Conservation (phyloP, 2,113 vertebrate genomes). For the Conger conger region DNA sequence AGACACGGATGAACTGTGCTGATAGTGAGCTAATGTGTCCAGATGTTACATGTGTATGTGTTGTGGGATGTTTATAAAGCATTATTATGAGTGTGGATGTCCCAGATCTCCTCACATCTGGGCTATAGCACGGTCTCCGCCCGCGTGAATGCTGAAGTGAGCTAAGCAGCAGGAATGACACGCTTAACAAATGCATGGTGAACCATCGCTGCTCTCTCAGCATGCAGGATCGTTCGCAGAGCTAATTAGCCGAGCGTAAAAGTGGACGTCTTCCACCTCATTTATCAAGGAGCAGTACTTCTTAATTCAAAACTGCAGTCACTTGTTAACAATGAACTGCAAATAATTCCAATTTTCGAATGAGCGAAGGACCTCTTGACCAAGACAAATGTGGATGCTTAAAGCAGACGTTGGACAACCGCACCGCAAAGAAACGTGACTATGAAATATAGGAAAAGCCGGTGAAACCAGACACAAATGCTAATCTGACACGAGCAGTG, state of each 20-base stretch:
- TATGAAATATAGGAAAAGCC: slow-evolving; percentile 54
- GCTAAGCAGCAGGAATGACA: slow-evolving; percentile 29
- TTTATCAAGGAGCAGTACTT: slow-evolving; percentile 28
- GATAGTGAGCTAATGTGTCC: neutral
- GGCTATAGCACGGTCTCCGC: neutral
- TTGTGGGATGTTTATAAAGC: slow-evolving; percentile 6
- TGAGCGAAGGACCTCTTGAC: slow-evolving; percentile 30
- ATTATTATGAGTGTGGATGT: neutral
- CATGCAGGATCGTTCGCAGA: slow-evolving; percentile 26
- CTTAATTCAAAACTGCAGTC: slow-evolving; percentile 7
- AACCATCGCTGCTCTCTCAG: neutral
- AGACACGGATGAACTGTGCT: neutral
- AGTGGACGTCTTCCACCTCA: slow-evolving; percentile 32
- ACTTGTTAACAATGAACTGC: slow-evolving; percentile 45
- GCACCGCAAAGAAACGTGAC: slow-evolving; percentile 34
- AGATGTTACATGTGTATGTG: slow-evolving; percentile 1
- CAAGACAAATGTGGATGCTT: slow-evolving; percentile 16
- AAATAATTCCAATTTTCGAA: slow-evolving; percentile 37
- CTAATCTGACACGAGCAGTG: slow-evolving; percentile 42
- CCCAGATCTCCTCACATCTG: neutral
- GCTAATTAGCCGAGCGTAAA: slow-evolving; percentile 34
- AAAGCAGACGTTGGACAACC: neutral
- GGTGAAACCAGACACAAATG: slow-evolving; percentile 34
- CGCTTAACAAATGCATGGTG: neutral
- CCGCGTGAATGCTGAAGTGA: slow-evolving; percentile 1